Evolutionary conservation across 2,797 vertebrate genomes (phyloP), one percentile per base, ranked within the genome.

Genomic region (Coregonus sp.): DNA sequence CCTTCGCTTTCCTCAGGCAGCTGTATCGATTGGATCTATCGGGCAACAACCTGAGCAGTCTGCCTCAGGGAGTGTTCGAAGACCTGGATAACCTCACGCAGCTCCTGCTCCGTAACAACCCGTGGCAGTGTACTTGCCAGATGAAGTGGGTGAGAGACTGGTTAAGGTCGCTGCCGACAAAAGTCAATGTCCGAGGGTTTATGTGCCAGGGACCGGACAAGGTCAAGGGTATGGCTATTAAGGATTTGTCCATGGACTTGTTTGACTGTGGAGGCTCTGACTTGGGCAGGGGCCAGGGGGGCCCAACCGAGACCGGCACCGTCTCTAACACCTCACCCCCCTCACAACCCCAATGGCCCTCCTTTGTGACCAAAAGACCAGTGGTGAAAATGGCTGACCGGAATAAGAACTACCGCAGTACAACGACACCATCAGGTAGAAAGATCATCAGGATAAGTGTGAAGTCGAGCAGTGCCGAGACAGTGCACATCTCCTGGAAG

Each of bases 71-170:
- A 76, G 95, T 98, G 74, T 99, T 99, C 79, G 97, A 99, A 83
- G 97, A 98, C 86, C 94, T 99, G 93, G 98, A 99, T 93, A 99
- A 99, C 89, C 97, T 99, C 86, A 99, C 97, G 73, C 98, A 99
- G 63, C 93, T 99, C 79, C 95, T 99, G 86, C 94, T 99, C 78
- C 96, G 98, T 79, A 99, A 96, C 95, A 99, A 99, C 88, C 98
- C 98, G 0, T 99, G 98, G 98, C 94, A 98, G 75, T 99, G 98
- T 33, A 97, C 95, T 51, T 99, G 98, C 93, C 95, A 95, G 87
- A 98, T 99, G 97, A 99, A 97, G 90, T 99, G 98, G 98, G 97
- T 99, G 14, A 96, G 98, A 0, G 97, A 99, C 89, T 99, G 98
- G 98, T 90, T 99, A 75, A 96, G 97, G 25, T 95, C 95, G 0